Evolutionary conservation across 2,888 invertebrate genomes (phyloP).

Genomic region (Autographa gamma): DNA sequence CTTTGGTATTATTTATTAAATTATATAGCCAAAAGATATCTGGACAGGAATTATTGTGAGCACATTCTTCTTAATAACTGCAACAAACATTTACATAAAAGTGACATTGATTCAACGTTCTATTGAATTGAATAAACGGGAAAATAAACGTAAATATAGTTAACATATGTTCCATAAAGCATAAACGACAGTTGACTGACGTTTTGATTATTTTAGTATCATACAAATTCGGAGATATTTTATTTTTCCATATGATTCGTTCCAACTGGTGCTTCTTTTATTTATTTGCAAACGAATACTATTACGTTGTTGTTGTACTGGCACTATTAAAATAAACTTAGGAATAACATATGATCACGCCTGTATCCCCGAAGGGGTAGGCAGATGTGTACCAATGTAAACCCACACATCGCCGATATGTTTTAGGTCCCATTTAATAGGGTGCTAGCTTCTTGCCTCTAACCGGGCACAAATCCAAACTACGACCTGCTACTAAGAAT

Average conservation of each 20-base stretch:
- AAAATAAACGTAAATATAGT: background rate
- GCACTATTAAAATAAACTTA: no score
- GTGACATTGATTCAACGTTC: background rate
- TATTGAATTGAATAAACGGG: background rate
- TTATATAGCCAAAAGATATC: no score
- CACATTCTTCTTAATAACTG: background rate
- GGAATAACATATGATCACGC: no score
- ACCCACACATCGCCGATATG: no score
- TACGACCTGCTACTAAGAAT: no score
- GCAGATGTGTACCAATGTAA: no score
- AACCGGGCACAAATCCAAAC: no score
- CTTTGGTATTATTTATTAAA: no score
- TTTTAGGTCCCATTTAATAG: no score
- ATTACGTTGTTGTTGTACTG: background rate
- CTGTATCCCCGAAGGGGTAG: no score
- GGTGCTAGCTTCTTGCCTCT: no score
- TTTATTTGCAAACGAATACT: background rate
- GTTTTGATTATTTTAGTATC: constrained; percentile 1
- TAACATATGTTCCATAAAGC: background rate
- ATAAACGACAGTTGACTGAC: background rate
- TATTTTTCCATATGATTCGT: background rate
- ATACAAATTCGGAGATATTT: background rate
- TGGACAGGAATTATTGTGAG: no score
- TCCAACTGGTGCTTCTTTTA: background rate
- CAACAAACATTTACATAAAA: background rate